Percentiles rank a stretch among this genome's conserved stretches.
Conservation (phyloP, 2,113 vertebrate species). For the Columbina picui region DNA sequence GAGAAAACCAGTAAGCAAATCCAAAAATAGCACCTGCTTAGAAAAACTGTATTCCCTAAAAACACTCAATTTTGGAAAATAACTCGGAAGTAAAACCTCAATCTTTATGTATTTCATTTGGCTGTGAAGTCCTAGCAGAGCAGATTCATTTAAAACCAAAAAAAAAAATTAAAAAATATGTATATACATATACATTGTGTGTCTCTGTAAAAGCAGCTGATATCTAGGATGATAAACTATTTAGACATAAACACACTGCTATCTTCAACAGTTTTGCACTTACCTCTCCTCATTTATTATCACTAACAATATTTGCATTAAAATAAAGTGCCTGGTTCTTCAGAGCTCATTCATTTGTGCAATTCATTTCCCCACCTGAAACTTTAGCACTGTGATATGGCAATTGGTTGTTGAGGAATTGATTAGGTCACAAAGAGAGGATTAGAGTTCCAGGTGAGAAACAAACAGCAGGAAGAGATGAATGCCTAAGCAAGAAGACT, state of each 20-base stretch:
- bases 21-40: background rate
- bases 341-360: background rate
- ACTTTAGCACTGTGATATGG: background rate
- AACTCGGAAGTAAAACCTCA: background rate
- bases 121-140: slow-evolving; percentile 4
- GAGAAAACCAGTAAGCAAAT: background rate
- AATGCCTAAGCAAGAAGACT: background rate
- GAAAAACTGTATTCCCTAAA: background rate
- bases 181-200: background rate
- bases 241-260: slow-evolving; percentile 20
- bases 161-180: background rate
- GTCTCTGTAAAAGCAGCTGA: slow-evolving; percentile 24
- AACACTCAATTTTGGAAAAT: background rate
- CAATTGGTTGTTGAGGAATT: slow-evolving; percentile 14
- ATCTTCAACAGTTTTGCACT: slow-evolving; percentile 4
- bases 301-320: slow-evolving; percentile 11
- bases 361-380: background rate
- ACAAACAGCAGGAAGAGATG: background rate
- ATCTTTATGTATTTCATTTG: background rate
- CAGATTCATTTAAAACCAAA: background rate
- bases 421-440: slow-evolving; percentile 16
- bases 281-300: slow-evolving; percentile 18
- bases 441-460: slow-evolving; percentile 19
- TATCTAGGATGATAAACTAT: slow-evolving; percentile 22
- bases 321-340: slow-evolving; percentile 15